Conservation (phyloP, 2,113 vertebrate species). For the Cygnus atratus region DNA sequence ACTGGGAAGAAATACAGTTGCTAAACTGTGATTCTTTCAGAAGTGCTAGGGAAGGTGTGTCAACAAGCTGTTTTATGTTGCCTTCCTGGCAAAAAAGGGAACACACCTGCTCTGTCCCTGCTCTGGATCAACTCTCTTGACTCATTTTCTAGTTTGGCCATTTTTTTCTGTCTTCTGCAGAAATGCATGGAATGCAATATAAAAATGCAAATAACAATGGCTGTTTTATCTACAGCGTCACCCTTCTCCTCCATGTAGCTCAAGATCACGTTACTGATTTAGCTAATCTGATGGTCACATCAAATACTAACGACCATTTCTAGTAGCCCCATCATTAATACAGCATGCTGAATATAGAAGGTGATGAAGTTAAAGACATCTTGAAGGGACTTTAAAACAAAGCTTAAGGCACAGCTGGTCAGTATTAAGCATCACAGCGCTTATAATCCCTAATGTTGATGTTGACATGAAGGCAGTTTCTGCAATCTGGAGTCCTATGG, state of each 20-base stretch:
- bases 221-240: neutral
- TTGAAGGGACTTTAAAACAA: slow-evolving; percentile 37
- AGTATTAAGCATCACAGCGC: slow-evolving; percentile 3
- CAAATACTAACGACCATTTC: neutral
- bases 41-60: neutral
- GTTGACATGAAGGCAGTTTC: slow-evolving; percentile 17
- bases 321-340: neutral
- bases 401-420: slow-evolving; percentile 26
- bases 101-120: neutral
- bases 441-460: neutral
- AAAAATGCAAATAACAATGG: neutral
- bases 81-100: neutral
- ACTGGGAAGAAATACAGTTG: neutral
- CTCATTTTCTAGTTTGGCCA: neutral
- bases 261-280: neutral
- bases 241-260: neutral
- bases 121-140: neutral
- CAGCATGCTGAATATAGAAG: neutral
- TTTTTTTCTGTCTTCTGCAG: neutral
- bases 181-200: neutral
- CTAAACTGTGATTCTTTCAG: neutral
- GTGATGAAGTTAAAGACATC: neutral
- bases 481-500: neutral
- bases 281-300: neutral
- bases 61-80: neutral